Evolutionary conservation across 2,888 invertebrate genomes (phyloP), one percentile per base, ranked within the genome.

Genomic region (Rhimphoctona megacephalus): DNA sequence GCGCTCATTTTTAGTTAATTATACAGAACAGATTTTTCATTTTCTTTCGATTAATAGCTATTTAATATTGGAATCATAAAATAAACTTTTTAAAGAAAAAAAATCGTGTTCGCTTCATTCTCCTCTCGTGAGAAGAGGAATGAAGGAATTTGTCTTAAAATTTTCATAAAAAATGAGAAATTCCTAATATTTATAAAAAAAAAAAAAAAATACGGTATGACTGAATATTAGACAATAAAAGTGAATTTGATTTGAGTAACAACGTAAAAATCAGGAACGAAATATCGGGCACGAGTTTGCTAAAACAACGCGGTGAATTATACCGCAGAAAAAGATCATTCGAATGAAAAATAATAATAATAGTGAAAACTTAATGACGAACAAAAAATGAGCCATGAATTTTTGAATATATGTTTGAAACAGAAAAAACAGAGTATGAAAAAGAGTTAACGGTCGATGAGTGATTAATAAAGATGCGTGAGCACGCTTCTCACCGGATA

Each of bases 401-500:
- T 80, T 70, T 72, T 39, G 17, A 46, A 72, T 61, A 22, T 61
- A 33, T 57, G 46, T 46, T 30, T n/a, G 25, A 43, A 66, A 69
- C 19, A 73, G 52, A 78, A 79, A 52, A 66, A 61, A 64, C n/a
- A 36, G 33, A 64, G 78, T 39, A 72, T 79, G 54, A 52, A 77
- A 17, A 88, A 76, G 90, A 89, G 89, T 85, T 92, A 92, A 93
- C 92, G 92, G 91, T 92, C 89, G 92, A 90, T 90, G 91, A 91
- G 88, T 89, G 92, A 94, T 94, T 93, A 92, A 94, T 94, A 94
- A 94, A 93, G 92, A 94, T 94, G 94, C 94, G 89, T 89, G 90
- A 90, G 89, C 94, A 94, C 93, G 94, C 91, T 91, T 92, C 91
- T 91, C 91, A 91, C 94, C 94, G 94, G 94, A 94, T 94, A 94